Evolutionary conservation across 1,140 invertebrate species (phyloP).

Genomic region (Glossosoma conforme): DNA sequence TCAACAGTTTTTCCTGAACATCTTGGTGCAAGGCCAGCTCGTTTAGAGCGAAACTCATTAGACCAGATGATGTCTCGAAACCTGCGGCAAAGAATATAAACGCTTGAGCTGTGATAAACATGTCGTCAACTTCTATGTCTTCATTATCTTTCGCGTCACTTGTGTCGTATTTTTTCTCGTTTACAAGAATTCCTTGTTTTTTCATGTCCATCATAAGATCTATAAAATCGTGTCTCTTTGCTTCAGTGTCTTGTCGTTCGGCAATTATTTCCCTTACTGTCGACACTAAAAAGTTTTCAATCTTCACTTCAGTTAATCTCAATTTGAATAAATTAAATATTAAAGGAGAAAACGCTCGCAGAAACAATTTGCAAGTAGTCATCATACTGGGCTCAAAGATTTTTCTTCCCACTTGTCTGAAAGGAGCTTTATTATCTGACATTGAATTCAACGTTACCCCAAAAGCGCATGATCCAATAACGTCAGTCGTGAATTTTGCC

Average conservation of each 20-base stretch:
- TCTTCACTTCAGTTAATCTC: conserved; percentile 31
- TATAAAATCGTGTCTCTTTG: conserved; percentile 51
- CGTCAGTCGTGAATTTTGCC: conserved; percentile 47
- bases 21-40: conserved; percentile 54
- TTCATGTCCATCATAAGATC: conserved; percentile 54
- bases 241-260: conserved; percentile 34
- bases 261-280: conserved; percentile 16
- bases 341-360: conserved; percentile 3
- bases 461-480: conserved; percentile 48
- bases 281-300: conserved; percentile 18
- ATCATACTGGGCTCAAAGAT: conserved; percentile 34
- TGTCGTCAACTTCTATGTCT: conserved; percentile 23
- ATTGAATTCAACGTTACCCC: conserved; percentile 40
- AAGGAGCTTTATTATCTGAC: conserved; percentile 36
- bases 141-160: conserved; percentile 3
- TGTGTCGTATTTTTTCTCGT: conserved; percentile 11
- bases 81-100: conserved; percentile 36
- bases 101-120: conserved; percentile 37
- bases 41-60: conserved; percentile 51
- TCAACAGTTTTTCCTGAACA: conserved; percentile 48
- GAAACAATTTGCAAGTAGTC: conserved; percentile 5
- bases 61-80: conserved; percentile 42
- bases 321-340: conserved; percentile 14
- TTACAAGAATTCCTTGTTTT: conserved; percentile 34
- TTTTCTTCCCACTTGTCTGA: conserved; percentile 38